Base-by-base conservation (phyloP, 2,797 vertebrate species). In the Spinibarbus caldwelli region DNA sequence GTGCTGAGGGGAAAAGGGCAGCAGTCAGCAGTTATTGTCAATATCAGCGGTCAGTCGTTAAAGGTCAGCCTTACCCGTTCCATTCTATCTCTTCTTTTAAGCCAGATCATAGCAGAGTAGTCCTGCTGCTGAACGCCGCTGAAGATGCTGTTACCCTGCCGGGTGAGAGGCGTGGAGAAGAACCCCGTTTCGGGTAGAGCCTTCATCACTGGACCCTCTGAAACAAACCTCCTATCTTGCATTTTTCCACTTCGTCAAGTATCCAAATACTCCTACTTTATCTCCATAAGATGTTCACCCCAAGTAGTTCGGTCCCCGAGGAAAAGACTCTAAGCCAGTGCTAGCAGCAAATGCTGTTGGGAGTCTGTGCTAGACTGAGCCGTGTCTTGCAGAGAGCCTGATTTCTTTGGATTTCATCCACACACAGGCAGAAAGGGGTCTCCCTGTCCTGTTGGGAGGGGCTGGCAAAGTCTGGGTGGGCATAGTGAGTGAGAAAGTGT, bases 21-120 rank as follows among this genome's bases (percentile, higher is more conserved):
- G 72, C 57, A 36, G 26, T 64, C 70, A 41, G 72, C 47, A 84
- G 47, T 70, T 77, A 78, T 36, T 31, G 19, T 84, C 71, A 76
- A 34, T 36, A 73, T 36, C 49, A 76, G 59, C 23, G 26, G 45
- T 76, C 34, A 67, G 68, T 21, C n/a, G 9, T 64, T 52, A 84
- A 54, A 82, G 52, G 54, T 83, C 26, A 80, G 47, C 88, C 96
- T 97, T 95, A 97, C 97, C 91, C 95, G 94, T 88, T 97, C 96
- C 86, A 94, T 91, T 89, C 94, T 96, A 89, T 97, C 95, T 92
- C 95, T 96, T 88, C 92, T 94, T 49, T 89, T 92, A 71, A 96
- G 93, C 92, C 95, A 96, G 93, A 97, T 94, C 90, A 93, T 96
- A 87, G 94, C 94, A 85, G 96, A 96, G 93, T 97, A 97, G 91